Percentiles rank a stretch among this genome's conserved stretches.
Evolutionary conservation across 37 sponge, comb jelly and placozoan species (phyloP).

Genomic region (Geodia barretti): DNA sequence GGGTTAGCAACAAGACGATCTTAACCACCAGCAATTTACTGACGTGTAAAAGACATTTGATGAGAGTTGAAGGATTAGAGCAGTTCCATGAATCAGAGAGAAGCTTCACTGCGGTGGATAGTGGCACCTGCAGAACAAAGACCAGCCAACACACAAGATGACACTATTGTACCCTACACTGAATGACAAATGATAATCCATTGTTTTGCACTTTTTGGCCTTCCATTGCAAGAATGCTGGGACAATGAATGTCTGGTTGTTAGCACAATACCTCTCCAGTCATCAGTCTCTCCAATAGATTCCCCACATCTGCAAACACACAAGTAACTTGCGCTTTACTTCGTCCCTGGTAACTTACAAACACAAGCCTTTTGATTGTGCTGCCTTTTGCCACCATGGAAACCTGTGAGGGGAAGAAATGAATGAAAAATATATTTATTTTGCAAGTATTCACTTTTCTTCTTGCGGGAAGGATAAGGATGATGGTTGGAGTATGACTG

Average conservation of each 20-base stretch:
- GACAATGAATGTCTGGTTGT: too few relatives aligned
- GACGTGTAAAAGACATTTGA: slow-evolving; percentile 10
- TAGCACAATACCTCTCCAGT: too few relatives aligned
- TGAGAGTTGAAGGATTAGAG: background rate
- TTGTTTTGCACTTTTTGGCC: too few relatives aligned
- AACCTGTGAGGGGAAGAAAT: background rate
- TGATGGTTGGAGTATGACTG: slow-evolving; percentile 23
- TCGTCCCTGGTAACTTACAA: slow-evolving; percentile 27
- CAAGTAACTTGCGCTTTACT: background rate
- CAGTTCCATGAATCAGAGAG: slow-evolving; percentile 13
- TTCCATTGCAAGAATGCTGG: too few relatives aligned
- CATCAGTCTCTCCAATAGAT: slow-evolving; percentile 44
- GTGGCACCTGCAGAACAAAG: slow-evolving; percentile 31
- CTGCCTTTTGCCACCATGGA: slow-evolving; percentile 23
- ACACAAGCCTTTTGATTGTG: background rate
- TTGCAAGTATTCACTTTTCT: slow-evolving; percentile 24
- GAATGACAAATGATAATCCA: too few relatives aligned
- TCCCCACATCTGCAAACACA: slow-evolving; percentile 7
- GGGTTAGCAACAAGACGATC: background rate
- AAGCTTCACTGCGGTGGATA: slow-evolving; percentile 31
- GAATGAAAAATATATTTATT: background rate
- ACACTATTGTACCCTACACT: too few relatives aligned
- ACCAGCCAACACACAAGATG: too few relatives aligned
- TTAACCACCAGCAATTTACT: background rate
- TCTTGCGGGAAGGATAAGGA: background rate